Evolutionary conservation across 2,113 vertebrate species (phyloP).

Genomic region (Limanda limanda): DNA sequence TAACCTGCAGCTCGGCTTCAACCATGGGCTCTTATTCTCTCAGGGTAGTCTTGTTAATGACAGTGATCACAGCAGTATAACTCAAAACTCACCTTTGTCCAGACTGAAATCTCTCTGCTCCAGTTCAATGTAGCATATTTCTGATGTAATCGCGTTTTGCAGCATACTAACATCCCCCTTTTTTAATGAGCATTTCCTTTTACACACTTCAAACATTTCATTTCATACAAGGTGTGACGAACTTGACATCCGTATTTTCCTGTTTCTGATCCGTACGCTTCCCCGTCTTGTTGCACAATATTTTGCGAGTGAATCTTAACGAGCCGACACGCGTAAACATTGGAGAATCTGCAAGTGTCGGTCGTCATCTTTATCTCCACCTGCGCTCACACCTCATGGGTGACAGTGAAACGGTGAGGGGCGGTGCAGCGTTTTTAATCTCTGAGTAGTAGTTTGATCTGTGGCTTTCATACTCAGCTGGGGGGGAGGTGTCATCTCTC

Average conservation of each 20-base stretch:
- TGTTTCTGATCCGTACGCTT: not conserved
- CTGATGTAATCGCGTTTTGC: slow-evolving; percentile 26
- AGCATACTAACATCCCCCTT: not conserved
- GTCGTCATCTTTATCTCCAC: slow-evolving; percentile 42
- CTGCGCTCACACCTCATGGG: slow-evolving; percentile 6
- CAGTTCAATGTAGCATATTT: not conserved
- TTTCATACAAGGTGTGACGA: not conserved
- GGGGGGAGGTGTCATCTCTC: slow-evolving; percentile 24
- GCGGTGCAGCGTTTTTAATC: slow-evolving; percentile 51
- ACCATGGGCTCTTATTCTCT: not conserved
- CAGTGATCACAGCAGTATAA: too few species aligned
- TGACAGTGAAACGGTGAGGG: slow-evolving; percentile 25
- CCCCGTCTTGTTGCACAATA: slow-evolving; percentile 2
- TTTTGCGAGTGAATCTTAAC: slow-evolving; percentile 41
- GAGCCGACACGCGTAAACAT: slow-evolving; percentile 41
- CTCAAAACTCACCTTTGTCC: too few species aligned
- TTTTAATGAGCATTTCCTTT: slow-evolving; percentile 20
- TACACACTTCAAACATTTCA: not conserved
- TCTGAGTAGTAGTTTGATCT: slow-evolving; percentile 47
- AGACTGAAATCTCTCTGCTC: not conserved
- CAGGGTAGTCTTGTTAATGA: not conserved
- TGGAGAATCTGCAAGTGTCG: slow-evolving; percentile 27
- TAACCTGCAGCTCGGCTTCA: not conserved
- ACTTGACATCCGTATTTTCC: slow-evolving; percentile 22
- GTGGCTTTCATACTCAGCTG: slow-evolving; percentile 34